Percentiles rank a stretch among this genome's conserved stretches.
Evolutionary conservation across 2,113 vertebrate genomes (phyloP).

Genomic region (Macrotus californicus): DNA sequence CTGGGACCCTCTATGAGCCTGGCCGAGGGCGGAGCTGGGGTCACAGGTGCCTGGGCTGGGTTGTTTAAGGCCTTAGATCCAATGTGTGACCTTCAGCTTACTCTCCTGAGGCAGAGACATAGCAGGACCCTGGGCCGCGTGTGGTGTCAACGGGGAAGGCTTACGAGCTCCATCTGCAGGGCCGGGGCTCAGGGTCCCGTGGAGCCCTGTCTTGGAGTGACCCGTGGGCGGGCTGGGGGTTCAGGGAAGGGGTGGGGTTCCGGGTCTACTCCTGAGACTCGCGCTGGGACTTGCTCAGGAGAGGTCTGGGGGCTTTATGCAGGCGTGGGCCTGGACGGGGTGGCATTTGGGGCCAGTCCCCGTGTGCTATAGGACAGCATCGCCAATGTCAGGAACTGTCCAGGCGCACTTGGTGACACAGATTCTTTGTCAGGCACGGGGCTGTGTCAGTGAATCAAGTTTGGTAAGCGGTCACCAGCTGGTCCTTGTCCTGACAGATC

Average conservation of each 20-base stretch:
- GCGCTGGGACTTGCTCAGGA: background rate
- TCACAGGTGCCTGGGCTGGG: background rate
- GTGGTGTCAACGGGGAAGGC: background rate
- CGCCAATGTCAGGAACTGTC: background rate
- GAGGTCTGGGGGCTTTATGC: too few relatives aligned
- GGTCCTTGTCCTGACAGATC: too few relatives aligned
- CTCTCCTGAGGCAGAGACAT: background rate
- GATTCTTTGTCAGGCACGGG: rapidly evolving
- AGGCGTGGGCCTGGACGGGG: background rate
- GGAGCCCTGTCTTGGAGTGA: background rate
- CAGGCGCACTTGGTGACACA: rapidly evolving
- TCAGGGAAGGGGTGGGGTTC: background rate
- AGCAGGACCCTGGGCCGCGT: background rate
- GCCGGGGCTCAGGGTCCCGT: too few relatives aligned
- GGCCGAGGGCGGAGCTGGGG: background rate
- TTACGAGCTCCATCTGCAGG: background rate
- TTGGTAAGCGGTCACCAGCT: too few relatives aligned
- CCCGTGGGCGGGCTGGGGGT: background rate
- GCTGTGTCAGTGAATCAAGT: background rate
- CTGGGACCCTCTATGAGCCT: background rate
- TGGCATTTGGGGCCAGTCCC: too few relatives aligned
- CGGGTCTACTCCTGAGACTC: background rate
- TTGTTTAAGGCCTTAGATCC: rapidly evolving
- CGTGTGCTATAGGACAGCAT: rapidly evolving
- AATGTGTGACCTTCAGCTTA: too few relatives aligned